Base-by-base conservation (phyloP, 1,140 invertebrate genomes). In the Lasioglossum baleicum region DNA sequence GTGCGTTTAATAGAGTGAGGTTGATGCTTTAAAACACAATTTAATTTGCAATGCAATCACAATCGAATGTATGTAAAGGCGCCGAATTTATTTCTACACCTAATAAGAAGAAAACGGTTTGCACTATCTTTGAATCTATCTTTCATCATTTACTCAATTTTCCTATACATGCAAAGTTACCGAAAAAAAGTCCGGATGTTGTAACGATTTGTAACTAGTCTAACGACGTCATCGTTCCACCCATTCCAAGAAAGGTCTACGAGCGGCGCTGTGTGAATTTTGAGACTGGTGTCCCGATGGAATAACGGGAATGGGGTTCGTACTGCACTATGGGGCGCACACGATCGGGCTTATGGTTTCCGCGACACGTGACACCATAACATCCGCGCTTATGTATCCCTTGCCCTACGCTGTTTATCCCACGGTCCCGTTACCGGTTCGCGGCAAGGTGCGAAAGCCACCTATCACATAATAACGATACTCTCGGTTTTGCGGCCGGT, bases 291-390 rank as follows among this genome's bases (percentile, higher is more conserved):
- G n/a, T 75, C 4, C 58, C 31, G 20, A 40, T 20, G 26, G 67
- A 48, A 58, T 80, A 75, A 80, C 42, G 71, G 75, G 72, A 82
- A 82, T 40, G 63, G n/a, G 20, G 17, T 61, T 51, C 42, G 26
- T 61, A 67, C 48, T 61, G 69, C 65, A 5, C 6, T n/a, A 69
- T 69, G 63, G 26, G 42, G 63, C 69, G 60, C 26, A 56, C 67
- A 40, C 44, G 51, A 20, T 11, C 60, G 10, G 58, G 74, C 51
- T 67, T 81, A 83, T 83, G 83, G 78, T 76, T 85, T 85, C 82
- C 82, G 74, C 66, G 82, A 81, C 83, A 83, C 75, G 83, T 85
- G 81, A 85, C 71, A 83, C 83, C 78, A 31, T 75, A 77, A 80
- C 63, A 61, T 66, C 35, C 77, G 61, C 60, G 56, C 40, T 76